These are phyloP conservation scores for Phaethon lepturus DNA, from an alignment of 2,113 vertebrate genomes.

Conservation along the genomic window DNA sequence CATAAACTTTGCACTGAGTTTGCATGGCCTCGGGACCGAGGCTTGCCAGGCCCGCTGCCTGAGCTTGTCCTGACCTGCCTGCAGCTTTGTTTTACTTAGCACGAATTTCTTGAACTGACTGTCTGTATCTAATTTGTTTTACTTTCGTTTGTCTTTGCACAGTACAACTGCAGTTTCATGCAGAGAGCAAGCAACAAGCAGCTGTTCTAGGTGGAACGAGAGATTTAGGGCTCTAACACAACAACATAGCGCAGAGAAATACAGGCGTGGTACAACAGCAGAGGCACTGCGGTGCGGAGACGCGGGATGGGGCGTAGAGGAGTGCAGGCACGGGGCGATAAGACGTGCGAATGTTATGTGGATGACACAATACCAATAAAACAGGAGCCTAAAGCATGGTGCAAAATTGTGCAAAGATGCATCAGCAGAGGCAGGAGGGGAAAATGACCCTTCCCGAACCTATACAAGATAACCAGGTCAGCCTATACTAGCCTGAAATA, in stretches of 20 bases:
- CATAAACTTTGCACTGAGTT: background rate
- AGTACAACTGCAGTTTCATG: background rate
- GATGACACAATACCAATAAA: background rate
- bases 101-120: background rate
- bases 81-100: background rate
- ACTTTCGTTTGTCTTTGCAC: rapidly evolving
- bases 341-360: rapidly evolving
- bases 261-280: background rate
- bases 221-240: background rate
- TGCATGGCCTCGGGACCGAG: background rate
- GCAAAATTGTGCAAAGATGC: background rate
- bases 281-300: background rate
- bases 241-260: background rate
- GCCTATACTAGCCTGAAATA: background rate
- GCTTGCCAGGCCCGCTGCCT: background rate
- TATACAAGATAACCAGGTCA: background rate
- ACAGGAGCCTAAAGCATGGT: background rate
- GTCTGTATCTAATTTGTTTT: background rate
- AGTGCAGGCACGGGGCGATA: background rate
- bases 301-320: too few relatives aligned
- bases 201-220: background rate
- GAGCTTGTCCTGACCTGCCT: background rate
- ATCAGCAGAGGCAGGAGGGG: background rate
- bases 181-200: background rate
- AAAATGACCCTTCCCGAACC: background rate